Conservation (phyloP, 2,113 vertebrate genomes). For the Herpailurus yagouaroundi region DNA sequence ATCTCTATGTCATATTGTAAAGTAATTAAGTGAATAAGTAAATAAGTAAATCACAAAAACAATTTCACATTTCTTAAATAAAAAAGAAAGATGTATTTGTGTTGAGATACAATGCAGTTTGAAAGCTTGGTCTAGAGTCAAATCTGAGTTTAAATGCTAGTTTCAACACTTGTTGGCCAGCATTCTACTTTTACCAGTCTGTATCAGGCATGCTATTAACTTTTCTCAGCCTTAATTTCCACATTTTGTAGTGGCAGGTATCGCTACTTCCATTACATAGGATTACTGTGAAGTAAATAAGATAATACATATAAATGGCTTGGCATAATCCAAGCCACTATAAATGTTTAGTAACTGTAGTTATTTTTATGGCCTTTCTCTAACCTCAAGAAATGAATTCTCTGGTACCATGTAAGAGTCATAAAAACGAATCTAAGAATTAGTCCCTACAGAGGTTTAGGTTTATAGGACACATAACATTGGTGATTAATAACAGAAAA, state of each 20-base stretch:
- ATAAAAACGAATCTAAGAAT: not conserved
- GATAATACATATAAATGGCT: not conserved
- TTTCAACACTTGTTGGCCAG: not conserved
- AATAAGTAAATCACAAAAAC: not conserved
- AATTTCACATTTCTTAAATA: not conserved
- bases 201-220: not conserved
- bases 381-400: not conserved
- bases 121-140: not conserved
- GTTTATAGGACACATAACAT: not conserved
- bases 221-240: not conserved
- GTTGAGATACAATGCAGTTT: not conserved
- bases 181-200: not conserved
- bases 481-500: slow-evolving; percentile 14
- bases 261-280: not conserved
- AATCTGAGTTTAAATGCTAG: not conserved
- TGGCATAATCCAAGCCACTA: not conserved
- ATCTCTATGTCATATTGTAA: not conserved
- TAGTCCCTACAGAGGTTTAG: not conserved
- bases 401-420: not conserved
- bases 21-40: not conserved
- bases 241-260: not conserved
- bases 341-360: not conserved
- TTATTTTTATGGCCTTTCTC: not conserved
- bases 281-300: not conserved
- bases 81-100: not conserved